Evolutionary conservation across 2,888 invertebrate species (phyloP), one percentile per base, ranked within the genome.

Genomic region (Pandemis corylana): DNA sequence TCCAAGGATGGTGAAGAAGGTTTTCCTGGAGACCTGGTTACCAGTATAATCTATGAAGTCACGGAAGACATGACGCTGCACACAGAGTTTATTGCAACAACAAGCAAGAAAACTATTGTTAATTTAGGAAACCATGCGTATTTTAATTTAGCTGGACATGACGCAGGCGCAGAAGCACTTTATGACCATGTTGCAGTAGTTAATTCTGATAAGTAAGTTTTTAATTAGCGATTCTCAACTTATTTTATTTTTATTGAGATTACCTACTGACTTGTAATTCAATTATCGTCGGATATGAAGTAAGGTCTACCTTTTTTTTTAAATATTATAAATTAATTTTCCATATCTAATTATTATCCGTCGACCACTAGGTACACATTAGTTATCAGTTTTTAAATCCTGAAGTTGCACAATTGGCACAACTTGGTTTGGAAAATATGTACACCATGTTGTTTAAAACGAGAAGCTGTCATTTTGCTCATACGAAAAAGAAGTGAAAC

Each of bases 81-180:
- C 56, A 94, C 98, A 10, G 94, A 96, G 76, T 98, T 97, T 90
- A 95, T 94, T 75, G 97, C 97, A 0, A 96, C 95, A 0, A 95
- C 97, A 2, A 96, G 96, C 0, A 97, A 97, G 88, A 95, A 97
- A 56, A 98, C 98, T 0, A 96, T 97, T 10, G 95, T 99, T 63
- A 99, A 98, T 88, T 90, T 99, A 77, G 98, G 98, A 9, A 98
- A 98, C 89, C 99, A 99, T 88, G 96, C 98, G 13, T 99, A 98
- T 88, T 99, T 99, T 89, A 99, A 99, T 90, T 92, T 99, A 76
- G 98, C 97, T 51, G 99, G 99, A 0, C 98, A 98, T 91, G 95
- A 92, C 7, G 87, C 95, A 5, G 97, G 97, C 0, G 94, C 96
- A 0, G 87, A 90, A 5, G 96, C 96, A 79, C 80, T 97, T 7